These are phyloP conservation scores for Acromyrmex heyeri DNA, from an alignment of 1,140 invertebrate species.

Conservation along the genomic window DNA sequence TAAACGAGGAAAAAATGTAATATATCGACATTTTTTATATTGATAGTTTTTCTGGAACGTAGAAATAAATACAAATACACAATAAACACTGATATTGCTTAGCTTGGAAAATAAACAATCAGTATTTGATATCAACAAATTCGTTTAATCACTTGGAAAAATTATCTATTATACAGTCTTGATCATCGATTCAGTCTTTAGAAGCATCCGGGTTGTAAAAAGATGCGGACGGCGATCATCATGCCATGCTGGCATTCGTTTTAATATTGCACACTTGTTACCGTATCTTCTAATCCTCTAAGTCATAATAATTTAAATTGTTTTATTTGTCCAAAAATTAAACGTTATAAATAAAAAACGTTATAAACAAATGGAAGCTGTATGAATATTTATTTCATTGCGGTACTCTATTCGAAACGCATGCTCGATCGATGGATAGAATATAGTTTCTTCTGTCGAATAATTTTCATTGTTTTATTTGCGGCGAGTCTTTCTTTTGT, in stretches of 20 bases:
- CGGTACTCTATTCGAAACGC: not conserved
- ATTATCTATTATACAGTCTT: constrained; percentile 47
- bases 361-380: not conserved
- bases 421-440: not conserved
- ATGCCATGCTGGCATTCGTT: not conserved
- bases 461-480: constrained; percentile 23
- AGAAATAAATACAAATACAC: not conserved
- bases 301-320: constrained; percentile 1
- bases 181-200: constrained; percentile 50
- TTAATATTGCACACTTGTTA: not conserved
- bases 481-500: not conserved
- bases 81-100: not conserved
- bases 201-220: not conserved
- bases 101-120: not conserved
- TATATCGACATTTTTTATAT: not conserved
- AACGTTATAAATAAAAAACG: not conserved
- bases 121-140: not conserved
- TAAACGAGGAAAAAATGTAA: not conserved
- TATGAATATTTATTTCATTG: not conserved
- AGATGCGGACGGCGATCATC: not conserved
- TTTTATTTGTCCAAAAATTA: not conserved
- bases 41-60: not conserved
- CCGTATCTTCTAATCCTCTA: not conserved
- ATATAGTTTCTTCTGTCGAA: not conserved
- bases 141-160: not conserved